These are phyloP conservation scores for Vulpes vulpes DNA, from an alignment of 2,113 vertebrate genomes.

Conservation along the genomic window DNA sequence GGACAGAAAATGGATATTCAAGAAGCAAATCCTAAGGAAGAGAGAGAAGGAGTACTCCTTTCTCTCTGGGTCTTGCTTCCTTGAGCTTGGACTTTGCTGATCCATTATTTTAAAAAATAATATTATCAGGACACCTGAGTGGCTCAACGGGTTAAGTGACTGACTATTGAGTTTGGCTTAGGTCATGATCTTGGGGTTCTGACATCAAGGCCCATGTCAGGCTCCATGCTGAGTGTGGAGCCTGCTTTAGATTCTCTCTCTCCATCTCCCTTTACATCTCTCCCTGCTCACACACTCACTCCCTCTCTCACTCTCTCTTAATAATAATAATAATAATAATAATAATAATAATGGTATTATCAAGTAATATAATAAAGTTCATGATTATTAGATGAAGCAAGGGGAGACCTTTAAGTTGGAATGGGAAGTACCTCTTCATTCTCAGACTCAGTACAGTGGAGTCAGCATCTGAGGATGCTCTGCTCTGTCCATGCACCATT, in stretches of 20 bases:
- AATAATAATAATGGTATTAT: not conserved
- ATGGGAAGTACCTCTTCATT: not conserved
- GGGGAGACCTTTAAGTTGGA: not conserved
- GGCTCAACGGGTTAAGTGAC: not conserved
- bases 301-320: not conserved
- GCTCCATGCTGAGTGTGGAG: not conserved
- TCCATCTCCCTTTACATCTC: not conserved
- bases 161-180: not conserved
- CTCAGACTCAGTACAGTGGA: not conserved
- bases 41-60: not conserved
- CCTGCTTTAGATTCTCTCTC: not conserved
- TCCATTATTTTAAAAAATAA: not conserved
- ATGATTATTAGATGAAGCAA: not conserved
- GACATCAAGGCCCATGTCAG: not conserved
- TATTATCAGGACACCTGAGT: not conserved
- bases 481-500: accelerated
- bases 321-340: not conserved
- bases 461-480: not conserved
- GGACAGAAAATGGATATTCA: not conserved
- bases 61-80: not conserved
- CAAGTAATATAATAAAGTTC: not conserved
- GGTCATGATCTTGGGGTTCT: not conserved
- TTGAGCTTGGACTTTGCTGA: not conserved
- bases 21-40: not conserved
- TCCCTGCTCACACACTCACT: not conserved